Evolutionary conservation across 2,888 invertebrate genomes (phyloP), one percentile per base, ranked within the genome.

Genomic region (Drosophila incognita): DNA sequence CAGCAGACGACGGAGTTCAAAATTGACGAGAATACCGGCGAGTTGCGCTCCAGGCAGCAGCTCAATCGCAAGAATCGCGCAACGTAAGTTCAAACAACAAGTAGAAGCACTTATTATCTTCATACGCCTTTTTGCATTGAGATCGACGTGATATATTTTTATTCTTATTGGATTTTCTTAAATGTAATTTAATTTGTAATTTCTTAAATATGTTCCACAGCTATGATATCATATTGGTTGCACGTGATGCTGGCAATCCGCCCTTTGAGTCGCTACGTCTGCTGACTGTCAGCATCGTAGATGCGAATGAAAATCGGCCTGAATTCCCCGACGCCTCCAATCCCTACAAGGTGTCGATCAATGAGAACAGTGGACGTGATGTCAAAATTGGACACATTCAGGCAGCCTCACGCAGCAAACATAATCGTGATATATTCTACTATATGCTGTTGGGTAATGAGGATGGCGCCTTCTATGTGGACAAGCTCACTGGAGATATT

Each of bases 1-100:
- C 96, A 96, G 74, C 96, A 96, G 92, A 98, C 98, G 0, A 94
- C 95, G 13, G 97, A 98, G 92, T 98, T 98, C 92, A 94, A 94
- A 35, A 96, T 98, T 42, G 95, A 98, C 92, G 94, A 94, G 51
- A 95, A 95, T 63, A 96, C 96, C 0, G 98, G 98, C 0, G 97
- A 98, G 83, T 93, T 98, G 21, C 94, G 96, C 79, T 96, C 97
- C 0, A 96, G 96, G 92, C 95, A 95, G 54, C 95, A 96, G 85
- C 94, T 98, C 58, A 97, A 98, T 90, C 94, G 97, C 36, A 98
- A 98, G 91, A 94, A 94, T 31, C 94, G 95, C 89, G 94, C 95
- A 42, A 95, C 91, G 93, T 93, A 87, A 72, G 79, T 66, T 15
- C 0, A 7, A 1, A 2, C 21, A 21, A 31, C 3, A 29, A 15